phyloP scores from a whole-genome alignment of 2,888 invertebrate genomes.

The Mythimna albipuncta region DNA sequence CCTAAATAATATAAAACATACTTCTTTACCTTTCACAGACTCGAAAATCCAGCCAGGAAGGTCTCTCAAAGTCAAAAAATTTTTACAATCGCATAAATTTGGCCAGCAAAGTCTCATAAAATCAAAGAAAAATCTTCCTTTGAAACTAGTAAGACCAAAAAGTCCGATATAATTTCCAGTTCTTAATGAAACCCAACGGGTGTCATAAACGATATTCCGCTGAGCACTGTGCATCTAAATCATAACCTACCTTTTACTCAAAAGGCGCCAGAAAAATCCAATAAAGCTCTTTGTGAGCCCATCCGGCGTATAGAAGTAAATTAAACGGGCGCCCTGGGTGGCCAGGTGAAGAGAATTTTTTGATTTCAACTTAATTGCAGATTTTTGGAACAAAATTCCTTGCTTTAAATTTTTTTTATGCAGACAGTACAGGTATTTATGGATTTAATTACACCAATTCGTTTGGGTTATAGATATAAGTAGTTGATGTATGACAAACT shows the following conservation, averaged over 20 bases:
- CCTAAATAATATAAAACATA: neutral
- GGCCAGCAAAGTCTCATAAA: slow-evolving; percentile 5
- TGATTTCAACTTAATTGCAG: slow-evolving; percentile 32
- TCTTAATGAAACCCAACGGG: slow-evolving; percentile 45
- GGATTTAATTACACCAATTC: too few relatives aligned
- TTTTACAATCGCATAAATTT: too few relatives aligned
- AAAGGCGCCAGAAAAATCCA: slow-evolving; percentile 70
- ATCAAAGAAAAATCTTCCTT: slow-evolving; percentile 8
- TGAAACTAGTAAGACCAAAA: slow-evolving; percentile 27
- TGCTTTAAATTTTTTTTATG: neutral
- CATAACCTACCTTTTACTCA: slow-evolving; percentile 69
- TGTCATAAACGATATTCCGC: slow-evolving; percentile 42
- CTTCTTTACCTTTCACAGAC: neutral
- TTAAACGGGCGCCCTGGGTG: slow-evolving; percentile 65
- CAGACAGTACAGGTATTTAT: neutral
- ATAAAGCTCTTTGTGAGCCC: slow-evolving; percentile 69
- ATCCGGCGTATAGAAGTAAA: slow-evolving; percentile 65
- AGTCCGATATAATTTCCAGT: slow-evolving; percentile 35
- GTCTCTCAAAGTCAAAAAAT: slow-evolving; percentile 2
- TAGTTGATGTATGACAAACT: too few relatives aligned
- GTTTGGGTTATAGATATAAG: too few relatives aligned
- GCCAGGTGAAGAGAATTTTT: slow-evolving; percentile 48
- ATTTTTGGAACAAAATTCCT: slow-evolving; percentile 2
- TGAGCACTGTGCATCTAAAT: slow-evolving; percentile 55
- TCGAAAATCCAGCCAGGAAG: neutral